Conservation (phyloP, 2,113 vertebrate species). For the Gopherus evgoodei region DNA sequence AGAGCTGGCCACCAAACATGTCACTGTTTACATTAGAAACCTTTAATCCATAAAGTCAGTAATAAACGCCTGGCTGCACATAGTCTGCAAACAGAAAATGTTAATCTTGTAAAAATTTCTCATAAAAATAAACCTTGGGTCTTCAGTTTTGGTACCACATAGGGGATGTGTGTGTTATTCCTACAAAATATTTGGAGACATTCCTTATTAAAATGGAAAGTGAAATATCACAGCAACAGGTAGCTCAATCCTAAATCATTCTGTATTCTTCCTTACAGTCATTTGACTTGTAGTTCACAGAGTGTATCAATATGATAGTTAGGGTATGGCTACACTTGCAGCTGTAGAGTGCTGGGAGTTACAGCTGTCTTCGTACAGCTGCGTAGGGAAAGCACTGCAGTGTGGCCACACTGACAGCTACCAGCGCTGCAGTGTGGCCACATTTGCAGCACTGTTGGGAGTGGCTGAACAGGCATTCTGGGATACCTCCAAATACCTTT, state of each 20-base stretch:
- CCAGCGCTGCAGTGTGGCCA: no score
- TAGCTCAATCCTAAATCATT: background rate
- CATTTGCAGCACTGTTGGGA: no score
- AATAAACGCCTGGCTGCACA: rapidly evolving
- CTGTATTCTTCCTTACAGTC: background rate
- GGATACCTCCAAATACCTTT: no score
- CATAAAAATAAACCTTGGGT: background rate
- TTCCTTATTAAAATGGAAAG: background rate
- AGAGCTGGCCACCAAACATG: rapidly evolving
- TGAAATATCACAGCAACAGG: background rate
- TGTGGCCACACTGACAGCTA: no score
- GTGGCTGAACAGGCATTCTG: no score
- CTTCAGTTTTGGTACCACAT: background rate
- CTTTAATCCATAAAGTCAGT: background rate
- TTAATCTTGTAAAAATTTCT: background rate
- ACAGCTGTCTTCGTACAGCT: no score
- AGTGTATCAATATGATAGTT: background rate
- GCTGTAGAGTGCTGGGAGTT: no score
- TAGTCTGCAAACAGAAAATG: background rate
- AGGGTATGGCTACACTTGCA: no score
- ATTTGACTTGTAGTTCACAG: background rate
- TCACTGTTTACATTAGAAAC: background rate
- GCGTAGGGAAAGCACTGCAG: no score
- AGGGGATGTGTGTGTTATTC: background rate
- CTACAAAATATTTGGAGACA: background rate